Evolutionary conservation across 2,888 invertebrate species (phyloP).

Genomic region (Cataglyphis albicans): DNA sequence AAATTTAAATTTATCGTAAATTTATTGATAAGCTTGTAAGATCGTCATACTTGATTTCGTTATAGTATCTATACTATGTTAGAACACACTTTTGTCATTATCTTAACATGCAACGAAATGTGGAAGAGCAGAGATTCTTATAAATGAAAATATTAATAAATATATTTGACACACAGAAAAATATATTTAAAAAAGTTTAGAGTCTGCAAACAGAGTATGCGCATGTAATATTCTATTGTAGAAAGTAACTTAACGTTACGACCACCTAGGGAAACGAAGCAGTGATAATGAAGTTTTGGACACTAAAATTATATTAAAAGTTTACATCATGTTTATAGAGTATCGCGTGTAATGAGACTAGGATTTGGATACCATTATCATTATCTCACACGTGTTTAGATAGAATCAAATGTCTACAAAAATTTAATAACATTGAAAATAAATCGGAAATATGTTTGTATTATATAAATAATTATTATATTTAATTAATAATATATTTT

Average conservation of each 20-base stretch:
- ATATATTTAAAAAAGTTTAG: neutral
- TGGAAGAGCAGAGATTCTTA: neutral
- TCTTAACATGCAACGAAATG: neutral
- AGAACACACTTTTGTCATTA: neutral
- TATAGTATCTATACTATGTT: neutral
- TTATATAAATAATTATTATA: neutral
- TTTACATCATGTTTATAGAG: constrained; percentile 31
- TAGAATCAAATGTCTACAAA: neutral
- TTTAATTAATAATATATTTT: neutral
- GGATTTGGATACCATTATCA: neutral
- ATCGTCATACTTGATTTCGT: neutral
- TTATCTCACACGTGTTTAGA: neutral
- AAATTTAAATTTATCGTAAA: neutral
- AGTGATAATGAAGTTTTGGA: constrained; percentile 33
- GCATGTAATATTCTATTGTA: constrained; percentile 36
- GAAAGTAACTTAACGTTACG: constrained; percentile 29
- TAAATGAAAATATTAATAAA: neutral
- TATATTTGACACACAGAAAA: neutral
- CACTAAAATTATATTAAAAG: constrained; percentile 30
- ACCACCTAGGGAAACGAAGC: constrained; percentile 20
- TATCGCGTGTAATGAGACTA: constrained; percentile 8
- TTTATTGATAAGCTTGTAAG: neutral
- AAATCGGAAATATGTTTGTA: neutral
- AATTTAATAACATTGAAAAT: constrained; percentile 3
- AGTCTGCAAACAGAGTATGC: neutral